Conservation (phyloP, 2,888 invertebrate species). For the Epinotia brunnichana region DNA sequence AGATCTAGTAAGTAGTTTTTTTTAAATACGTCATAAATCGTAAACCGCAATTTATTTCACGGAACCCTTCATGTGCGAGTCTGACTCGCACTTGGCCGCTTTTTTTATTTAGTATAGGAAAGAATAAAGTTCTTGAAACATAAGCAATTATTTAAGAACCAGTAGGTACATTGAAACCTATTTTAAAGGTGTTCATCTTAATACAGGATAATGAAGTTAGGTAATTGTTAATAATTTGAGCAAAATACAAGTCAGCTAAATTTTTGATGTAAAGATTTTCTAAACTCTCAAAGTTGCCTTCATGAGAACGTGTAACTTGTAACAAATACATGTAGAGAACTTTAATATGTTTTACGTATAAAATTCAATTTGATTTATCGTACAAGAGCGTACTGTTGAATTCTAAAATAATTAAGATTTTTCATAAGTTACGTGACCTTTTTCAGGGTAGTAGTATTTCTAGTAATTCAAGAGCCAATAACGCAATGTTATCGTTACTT, state of each 20-base stretch:
- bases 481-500: too few species aligned
- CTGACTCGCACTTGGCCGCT: too few species aligned
- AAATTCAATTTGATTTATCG: not conserved
- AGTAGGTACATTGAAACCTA: not conserved
- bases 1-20: too few species aligned
- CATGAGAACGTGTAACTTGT: slow-evolving; percentile 7
- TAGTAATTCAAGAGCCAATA: too few species aligned
- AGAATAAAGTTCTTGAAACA: not conserved
- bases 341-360: not conserved
- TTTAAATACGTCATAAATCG: too few species aligned
- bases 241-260: not conserved
- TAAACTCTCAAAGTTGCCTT: not conserved
- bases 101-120: too few species aligned
- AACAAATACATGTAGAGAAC: not conserved
- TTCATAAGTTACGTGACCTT: too few species aligned
- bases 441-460: too few species aligned
- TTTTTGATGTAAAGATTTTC: not conserved
- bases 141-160: not conserved
- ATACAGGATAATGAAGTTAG: not conserved
- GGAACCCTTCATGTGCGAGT: too few species aligned
- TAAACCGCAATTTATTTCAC: too few species aligned
- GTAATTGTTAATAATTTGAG: not conserved
- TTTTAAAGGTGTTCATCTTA: not conserved
- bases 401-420: too few species aligned
- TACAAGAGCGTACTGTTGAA: too few species aligned